phyloP scores from a whole-genome alignment of 2,797 vertebrate genomes.

The Oreochromis grahami region DNA sequence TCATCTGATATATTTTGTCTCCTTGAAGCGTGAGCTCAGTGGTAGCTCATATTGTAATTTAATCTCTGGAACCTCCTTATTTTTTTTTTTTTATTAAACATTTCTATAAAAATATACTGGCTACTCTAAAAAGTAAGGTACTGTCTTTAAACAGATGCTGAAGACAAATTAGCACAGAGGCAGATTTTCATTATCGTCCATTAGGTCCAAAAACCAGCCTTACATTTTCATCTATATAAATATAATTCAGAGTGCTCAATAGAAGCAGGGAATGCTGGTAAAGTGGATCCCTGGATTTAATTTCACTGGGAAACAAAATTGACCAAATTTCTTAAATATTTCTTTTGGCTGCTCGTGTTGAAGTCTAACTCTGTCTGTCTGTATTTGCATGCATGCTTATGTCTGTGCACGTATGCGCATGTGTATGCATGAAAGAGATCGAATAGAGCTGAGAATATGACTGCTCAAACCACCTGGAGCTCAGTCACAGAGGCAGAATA shows the following conservation, averaged over 20 bases:
- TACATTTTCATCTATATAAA: background rate
- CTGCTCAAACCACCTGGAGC: constrained; percentile 27
- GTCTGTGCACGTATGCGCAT: background rate
- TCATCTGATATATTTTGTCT: background rate
- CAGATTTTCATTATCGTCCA: constrained; percentile 23
- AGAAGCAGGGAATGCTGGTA: background rate
- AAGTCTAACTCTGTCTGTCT: background rate
- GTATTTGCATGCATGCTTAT: background rate
- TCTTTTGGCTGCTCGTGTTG: background rate
- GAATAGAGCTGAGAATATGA: constrained; percentile 21
- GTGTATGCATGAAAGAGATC: constrained; percentile 9
- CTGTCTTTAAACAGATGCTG: background rate
- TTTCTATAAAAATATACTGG: background rate
- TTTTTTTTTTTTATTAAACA: background rate
- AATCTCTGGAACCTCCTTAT: background rate
- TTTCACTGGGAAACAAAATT: background rate
- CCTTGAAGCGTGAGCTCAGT: background rate
- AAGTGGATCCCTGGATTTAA: background rate
- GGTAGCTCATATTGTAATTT: background rate
- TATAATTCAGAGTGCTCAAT: constrained; percentile 17
- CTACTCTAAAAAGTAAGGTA: background rate
- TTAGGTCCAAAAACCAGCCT: background rate
- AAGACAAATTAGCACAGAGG: background rate
- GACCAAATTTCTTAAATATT: background rate
- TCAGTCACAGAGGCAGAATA: constrained; percentile 51